Evolutionary conservation across 2,113 vertebrate genomes (phyloP).

Genomic region (Brachypodius melanocephalos): DNA sequence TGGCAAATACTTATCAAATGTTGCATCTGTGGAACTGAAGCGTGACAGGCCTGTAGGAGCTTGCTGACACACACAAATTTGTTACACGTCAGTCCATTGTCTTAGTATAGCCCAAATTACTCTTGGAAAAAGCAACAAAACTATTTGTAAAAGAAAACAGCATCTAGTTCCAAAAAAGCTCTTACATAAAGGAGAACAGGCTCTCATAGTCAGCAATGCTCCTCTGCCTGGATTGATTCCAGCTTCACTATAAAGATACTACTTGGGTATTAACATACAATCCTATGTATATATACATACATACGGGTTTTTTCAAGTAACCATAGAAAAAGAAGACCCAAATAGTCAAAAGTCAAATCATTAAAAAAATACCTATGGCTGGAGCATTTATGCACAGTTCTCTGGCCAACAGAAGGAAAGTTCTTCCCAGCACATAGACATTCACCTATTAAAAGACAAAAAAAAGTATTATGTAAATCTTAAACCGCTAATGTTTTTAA

Average conservation of each 20-base stretch:
- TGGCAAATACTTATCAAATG: background rate
- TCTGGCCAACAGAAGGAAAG: conserved; percentile 89
- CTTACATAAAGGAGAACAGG: background rate
- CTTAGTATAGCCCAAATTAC: background rate
- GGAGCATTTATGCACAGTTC: conserved; percentile 97
- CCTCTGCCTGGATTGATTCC: background rate
- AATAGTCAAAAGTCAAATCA: background rate
- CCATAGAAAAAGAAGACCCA: background rate
- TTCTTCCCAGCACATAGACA: conserved; percentile 91
- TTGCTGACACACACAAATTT: background rate
- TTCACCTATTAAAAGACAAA: conserved; percentile 82
- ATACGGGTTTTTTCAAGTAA: background rate
- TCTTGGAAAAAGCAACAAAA: background rate
- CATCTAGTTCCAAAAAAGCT: background rate
- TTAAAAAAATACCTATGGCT: conserved; percentile 85
- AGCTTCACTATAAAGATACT: background rate
- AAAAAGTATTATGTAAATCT: conserved; percentile 21
- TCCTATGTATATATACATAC: background rate
- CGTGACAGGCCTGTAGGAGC: background rate
- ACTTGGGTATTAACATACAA: background rate
- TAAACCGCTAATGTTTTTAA: conserved; percentile 16
- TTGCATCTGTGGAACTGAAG: background rate
- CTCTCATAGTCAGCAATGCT: background rate
- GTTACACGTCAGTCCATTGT: background rate
- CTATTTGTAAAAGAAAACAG: background rate